Evolutionary conservation across 1,140 invertebrate genomes (phyloP), one percentile per base, ranked within the genome.

Genomic region (Rhynchophorus ferrugineus): DNA sequence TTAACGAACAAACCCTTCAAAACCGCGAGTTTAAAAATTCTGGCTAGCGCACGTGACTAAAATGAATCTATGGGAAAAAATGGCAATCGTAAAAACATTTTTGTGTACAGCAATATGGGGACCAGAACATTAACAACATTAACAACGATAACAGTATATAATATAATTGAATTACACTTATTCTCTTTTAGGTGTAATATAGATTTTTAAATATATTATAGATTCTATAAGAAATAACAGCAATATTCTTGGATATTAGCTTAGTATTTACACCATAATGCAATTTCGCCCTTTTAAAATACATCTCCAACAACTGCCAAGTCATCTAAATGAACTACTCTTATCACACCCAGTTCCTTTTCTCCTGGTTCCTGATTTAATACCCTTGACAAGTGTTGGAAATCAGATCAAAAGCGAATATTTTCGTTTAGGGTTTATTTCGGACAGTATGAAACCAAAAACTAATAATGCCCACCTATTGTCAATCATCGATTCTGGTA

Each of bases 61-160:
- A 18, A 53, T n/a, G 42, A 47, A 47, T 14, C 16, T 18, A 45
- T 33, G 35, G 3, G 7, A 16, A 48, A 49, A 44, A 48, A 49
- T 24, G 17, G 41, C 24, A 16, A 37, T 38, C 14, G 6, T 43
- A 37, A 37, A 41, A 55, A 14, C 49, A 19, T 44, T 9, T 49
- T 18, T 43, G 37, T 50, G 38, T 22, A 3, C 14, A 16, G 38
- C 38, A 50, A 16, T 34, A 51, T 49, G 29, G 24, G 20, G 57
- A 49, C 44, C 57, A 58, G 66, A 69, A 67, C 63, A 66, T 66
- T 66, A 69, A 69, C 67, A 69, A 68, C 65, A 65, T 68, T 59
- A 69, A 69, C 63, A 69, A 69, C 67, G 61, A 67, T 68, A 69
- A 69, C 67, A 69, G 34, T 49, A 69, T 63, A 64, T 65, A 65